Evolutionary conservation across 2,113 vertebrate species (phyloP).

Genomic region (Tretioscincus oriximinensis): DNA sequence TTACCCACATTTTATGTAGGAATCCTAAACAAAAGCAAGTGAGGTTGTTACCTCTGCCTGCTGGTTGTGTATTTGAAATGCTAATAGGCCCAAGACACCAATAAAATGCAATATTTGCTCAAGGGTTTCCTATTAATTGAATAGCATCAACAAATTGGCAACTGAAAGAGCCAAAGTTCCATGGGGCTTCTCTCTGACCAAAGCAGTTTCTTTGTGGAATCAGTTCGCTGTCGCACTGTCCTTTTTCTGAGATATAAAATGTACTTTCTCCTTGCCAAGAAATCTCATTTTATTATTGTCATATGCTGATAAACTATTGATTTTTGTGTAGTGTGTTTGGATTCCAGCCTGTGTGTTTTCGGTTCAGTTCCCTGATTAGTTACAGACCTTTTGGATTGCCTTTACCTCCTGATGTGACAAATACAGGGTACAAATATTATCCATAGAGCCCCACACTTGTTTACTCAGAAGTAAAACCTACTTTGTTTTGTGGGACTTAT

Average conservation of each 20-base stretch:
- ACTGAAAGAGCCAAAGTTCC: no score
- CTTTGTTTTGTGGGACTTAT: neutral
- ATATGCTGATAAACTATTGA: neutral
- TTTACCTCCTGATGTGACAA: neutral
- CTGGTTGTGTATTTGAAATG: no score
- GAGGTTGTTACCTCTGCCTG: no score
- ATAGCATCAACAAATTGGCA: no score
- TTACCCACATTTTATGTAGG: no score
- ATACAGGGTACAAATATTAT: neutral
- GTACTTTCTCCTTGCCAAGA: constrained; percentile 52
- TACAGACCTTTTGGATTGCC: neutral
- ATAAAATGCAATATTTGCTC: no score
- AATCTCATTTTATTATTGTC: neutral
- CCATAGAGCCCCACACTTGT: neutral
- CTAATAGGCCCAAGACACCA: no score
- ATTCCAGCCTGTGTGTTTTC: neutral
- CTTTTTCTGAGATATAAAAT: accelerated
- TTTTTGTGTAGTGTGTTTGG: neutral
- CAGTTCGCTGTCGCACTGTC: constrained; percentile 40
- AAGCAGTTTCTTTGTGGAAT: no score
- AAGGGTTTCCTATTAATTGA: no score
- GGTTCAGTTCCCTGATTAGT: neutral
- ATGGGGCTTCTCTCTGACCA: no score
- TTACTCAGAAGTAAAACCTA: neutral
- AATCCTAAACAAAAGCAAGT: no score